phyloP scores from a whole-genome alignment of 2,113 vertebrate genomes.

The Cheilinus undulatus region DNA sequence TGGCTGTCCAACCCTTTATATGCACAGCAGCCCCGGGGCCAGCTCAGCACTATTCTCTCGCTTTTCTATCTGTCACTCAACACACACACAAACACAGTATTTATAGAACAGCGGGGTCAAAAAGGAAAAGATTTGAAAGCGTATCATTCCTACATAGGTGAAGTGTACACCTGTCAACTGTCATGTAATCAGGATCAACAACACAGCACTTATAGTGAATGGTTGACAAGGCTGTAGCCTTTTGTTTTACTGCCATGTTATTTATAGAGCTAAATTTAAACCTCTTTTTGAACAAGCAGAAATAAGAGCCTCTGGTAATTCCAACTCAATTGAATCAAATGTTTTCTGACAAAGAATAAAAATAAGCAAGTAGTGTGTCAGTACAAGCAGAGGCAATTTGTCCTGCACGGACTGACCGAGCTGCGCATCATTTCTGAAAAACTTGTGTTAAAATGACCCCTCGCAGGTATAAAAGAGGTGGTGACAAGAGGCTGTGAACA shows the following conservation, averaged over 20 bases:
- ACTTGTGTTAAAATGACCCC: constrained; percentile 40
- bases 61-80: constrained; percentile 46
- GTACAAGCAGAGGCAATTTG: background rate
- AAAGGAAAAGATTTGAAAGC: constrained; percentile 65
- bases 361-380: constrained; percentile 9
- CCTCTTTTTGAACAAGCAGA: constrained; percentile 26
- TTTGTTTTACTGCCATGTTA: constrained; percentile 56
- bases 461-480: constrained; percentile 55
- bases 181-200: constrained; percentile 72
- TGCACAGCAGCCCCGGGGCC: constrained; percentile 47
- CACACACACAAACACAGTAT: constrained; percentile 66
- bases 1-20: constrained; percentile 54
- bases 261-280: constrained; percentile 72
- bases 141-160: constrained; percentile 69
- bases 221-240: constrained; percentile 77
- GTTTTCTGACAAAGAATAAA: constrained; percentile 9
- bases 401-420: constrained; percentile 3
- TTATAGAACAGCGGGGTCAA: constrained; percentile 77
- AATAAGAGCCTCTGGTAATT: constrained; percentile 41
- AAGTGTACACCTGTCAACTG: constrained; percentile 74
- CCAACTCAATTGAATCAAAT: constrained; percentile 53
- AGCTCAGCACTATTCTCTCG: constrained; percentile 49
- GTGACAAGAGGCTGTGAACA: constrained; percentile 59
- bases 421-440: constrained; percentile 1
- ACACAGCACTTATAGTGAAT: constrained; percentile 56